phyloP scores from a whole-genome alignment of 2,113 vertebrate genomes.

The Astur gentilis region DNA sequence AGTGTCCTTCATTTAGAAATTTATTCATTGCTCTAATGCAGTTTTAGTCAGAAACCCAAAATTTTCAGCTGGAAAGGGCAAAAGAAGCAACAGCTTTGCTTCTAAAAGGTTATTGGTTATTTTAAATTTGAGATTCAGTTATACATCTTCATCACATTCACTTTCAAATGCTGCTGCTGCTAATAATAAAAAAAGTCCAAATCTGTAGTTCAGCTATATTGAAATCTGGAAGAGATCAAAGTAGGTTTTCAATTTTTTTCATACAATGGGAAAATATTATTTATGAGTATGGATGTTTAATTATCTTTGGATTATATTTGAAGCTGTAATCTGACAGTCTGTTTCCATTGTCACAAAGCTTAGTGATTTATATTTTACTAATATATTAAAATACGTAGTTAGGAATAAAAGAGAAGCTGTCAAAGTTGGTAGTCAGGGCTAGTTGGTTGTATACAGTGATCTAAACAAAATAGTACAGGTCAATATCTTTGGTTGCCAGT shows the following conservation, averaged over 20 bases:
- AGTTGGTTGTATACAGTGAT: not conserved
- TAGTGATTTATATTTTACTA: not conserved
- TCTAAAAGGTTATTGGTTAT: not conserved
- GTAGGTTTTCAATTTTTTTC: not conserved
- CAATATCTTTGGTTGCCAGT: not conserved
- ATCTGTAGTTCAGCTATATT: not conserved
- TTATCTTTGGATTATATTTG: not conserved
- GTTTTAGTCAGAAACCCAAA: not conserved
- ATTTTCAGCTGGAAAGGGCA: not conserved
- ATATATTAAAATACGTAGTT: not conserved
- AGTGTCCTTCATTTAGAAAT: not conserved
- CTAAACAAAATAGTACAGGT: not conserved
- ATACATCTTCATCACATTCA: not conserved
- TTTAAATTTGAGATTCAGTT: not conserved
- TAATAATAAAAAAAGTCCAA: not conserved
- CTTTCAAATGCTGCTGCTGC: not conserved
- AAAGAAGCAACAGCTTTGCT: not conserved
- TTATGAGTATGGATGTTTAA: not conserved
- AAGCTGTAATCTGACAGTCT: not conserved
- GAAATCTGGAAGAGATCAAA: not conserved
- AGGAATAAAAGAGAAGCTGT: not conserved
- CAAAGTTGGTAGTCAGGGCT: not conserved
- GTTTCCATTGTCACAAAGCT: not conserved
- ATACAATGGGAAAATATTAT: not conserved
- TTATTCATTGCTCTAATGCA: not conserved